Base-by-base conservation (phyloP, 2,888 invertebrate genomes). In the Microctonus aethiopoides region DNA sequence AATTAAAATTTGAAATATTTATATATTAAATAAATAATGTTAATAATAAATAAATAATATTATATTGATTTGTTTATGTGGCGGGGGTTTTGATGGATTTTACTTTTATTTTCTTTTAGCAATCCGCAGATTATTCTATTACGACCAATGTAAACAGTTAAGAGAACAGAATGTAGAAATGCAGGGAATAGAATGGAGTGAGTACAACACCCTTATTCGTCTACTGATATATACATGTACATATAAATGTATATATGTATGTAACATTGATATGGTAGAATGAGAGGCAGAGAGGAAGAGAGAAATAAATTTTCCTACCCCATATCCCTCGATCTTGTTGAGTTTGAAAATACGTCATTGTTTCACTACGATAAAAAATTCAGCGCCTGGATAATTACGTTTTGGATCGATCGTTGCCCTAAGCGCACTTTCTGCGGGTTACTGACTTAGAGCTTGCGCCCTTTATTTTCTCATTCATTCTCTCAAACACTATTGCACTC, bases 331-430 rank as follows among this genome's bases (percentile, higher is more conserved):
- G 80, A 78, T 79, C 77, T 89, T 90, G 90, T 91, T 90, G 90
- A 89, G 88, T 90, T 88, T 89, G 89, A 90, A 90, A 91, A 90
- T 90, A 90, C 88, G 87, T 87, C 89, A 89, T 89, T 89, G 89
- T 90, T 90, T 89, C 89, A 88, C 87, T 87, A 87, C 87, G 89
- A 90, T 90, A 89, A 90, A 90, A 90, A 90, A 90, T 90, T 90
- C 89, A 90, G 86, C 89, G 88, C 87, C 76, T 87, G 88, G 89
- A 89, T 90, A 90, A 90, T 90, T 90, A 89, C 88, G 88, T 66
- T 86, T 87, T 85, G 85, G 68, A 88, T 88, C 87, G 87, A 88
- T 88, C 87, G 86, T 76, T 70, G 82, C 86, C 84, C 76, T 75
- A 68, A 82, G 82, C 79, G 75, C 76, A 68, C 76, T 77, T 79